Percentiles rank a stretch among this genome's conserved stretches.
phyloP scores from a whole-genome alignment of 2,797 vertebrate genomes.

The Pangasius sanitwongsei region DNA sequence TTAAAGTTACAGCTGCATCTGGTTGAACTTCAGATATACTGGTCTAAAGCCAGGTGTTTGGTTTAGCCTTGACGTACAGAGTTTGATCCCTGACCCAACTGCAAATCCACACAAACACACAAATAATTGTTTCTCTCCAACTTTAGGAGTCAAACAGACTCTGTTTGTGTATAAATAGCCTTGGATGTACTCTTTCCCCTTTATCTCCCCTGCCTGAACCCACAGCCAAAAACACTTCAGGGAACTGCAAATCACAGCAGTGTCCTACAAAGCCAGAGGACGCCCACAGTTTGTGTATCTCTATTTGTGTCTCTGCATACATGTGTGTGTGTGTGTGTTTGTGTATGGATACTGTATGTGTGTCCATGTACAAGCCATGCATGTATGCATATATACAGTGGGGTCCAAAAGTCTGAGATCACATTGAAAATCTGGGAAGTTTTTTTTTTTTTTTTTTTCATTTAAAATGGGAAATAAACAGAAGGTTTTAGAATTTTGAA shows the following conservation, averaged over 20 bases:
- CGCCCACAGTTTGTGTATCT: not conserved
- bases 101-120: slow-evolving; percentile 62
- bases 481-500: not conserved
- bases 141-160: slow-evolving; percentile 56
- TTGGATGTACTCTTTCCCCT: slow-evolving; percentile 40
- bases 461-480: not conserved
- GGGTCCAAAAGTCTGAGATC: not conserved
- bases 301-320: not conserved
- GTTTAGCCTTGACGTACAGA: not conserved
- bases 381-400: not conserved
- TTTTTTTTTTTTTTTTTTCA: not conserved
- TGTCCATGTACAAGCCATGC: not conserved
- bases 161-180: slow-evolving; percentile 51
- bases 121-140: slow-evolving; percentile 67
- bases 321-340: not conserved
- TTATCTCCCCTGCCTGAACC: slow-evolving; percentile 40
- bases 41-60: slow-evolving; percentile 12
- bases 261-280: slow-evolving; percentile 42
- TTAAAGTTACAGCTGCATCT: not conserved
- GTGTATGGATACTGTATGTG: not conserved
- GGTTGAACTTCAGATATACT: not conserved
- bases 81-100: slow-evolving; percentile 45
- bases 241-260: slow-evolving; percentile 46
- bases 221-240: slow-evolving; percentile 48
- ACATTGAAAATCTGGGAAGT: not conserved